Evolutionary conservation across 2,113 vertebrate species (phyloP), one percentile per base, ranked within the genome.

Genomic region (Calidris pygmaea): DNA sequence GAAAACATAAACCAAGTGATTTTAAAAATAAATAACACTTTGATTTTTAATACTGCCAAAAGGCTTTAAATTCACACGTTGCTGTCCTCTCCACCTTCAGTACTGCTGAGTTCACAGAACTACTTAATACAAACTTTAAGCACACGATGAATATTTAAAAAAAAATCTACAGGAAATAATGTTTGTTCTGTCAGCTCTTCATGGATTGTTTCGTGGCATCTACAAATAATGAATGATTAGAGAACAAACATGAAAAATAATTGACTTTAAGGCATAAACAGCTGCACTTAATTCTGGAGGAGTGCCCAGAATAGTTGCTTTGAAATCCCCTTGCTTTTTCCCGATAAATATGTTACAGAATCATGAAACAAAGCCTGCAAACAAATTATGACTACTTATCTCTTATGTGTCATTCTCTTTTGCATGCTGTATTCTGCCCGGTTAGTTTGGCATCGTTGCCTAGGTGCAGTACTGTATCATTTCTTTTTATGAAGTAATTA

Each of bases 211-310:
- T 86, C 60, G 62, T 86, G 58, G 65, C 78, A 95, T 94, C 95
- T 86, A 87, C 95, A 97, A 93, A 95, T 95, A 96, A 95, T 63
- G 34, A 94, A 92, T 90, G 72, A 96, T 97, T 96, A 91, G 86
- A 92, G 88, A 94, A 95, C 76, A 96, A 95, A 94, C 90, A 93
- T 16, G 24, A 92, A 94, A 90, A 96, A 96, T 92, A 96, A 97
- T 91, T 94, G 84, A 95, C 60, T 97, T 89, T 77, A 96, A 92
- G 85, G 58, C 72, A 91, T 55, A 92, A 94, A 87, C 85, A 95
- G 84, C 95, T 96, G 88, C 72, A 94, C 96, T 96, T 97, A 95
- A 91, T 93, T 92, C 81, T 96, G 93, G 95, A 96, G 87, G 37
- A 83, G 71, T 87, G 92, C 96, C 94, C 89, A 59, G 76, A 62